phyloP scores from a whole-genome alignment of 2,113 vertebrate genomes.

The Rynchops niger region DNA sequence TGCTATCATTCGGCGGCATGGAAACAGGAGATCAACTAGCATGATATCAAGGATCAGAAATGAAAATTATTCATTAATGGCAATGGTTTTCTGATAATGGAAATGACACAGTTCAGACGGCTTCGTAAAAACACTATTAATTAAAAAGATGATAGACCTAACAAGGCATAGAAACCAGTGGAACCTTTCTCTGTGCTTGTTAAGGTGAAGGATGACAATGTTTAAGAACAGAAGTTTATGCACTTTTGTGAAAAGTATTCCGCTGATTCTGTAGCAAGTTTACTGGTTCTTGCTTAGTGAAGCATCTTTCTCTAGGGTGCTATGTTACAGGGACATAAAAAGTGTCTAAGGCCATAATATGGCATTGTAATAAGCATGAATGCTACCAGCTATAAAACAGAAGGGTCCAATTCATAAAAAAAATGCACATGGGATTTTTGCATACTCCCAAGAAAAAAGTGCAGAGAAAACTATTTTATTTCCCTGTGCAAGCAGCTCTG shows the following conservation, averaged over 20 bases:
- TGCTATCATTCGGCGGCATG: slow-evolving; percentile 91
- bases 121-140: slow-evolving; percentile 99
- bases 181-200: slow-evolving; percentile 77
- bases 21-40: slow-evolving; percentile 95
- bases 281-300: slow-evolving; percentile 62
- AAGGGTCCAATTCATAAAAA: slow-evolving; percentile 72
- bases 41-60: slow-evolving; percentile 96
- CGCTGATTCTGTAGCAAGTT: slow-evolving; percentile 40
- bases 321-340: slow-evolving; percentile 59
- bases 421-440: slow-evolving; percentile 66
- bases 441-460: slow-evolving; percentile 48
- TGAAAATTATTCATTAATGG: slow-evolving; percentile 99
- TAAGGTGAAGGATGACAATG: slow-evolving; percentile 76
- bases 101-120: slow-evolving; percentile 98
- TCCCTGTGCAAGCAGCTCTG: slow-evolving; percentile 42
- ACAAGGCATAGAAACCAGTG: slow-evolving; percentile 90
- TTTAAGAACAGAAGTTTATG: slow-evolving; percentile 68
- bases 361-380: slow-evolving; percentile 66
- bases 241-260: slow-evolving; percentile 58
- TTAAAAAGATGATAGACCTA: slow-evolving; percentile 99
- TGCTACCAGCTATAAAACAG: slow-evolving; percentile 62
- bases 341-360: slow-evolving; percentile 58
- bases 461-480: slow-evolving; percentile 44
- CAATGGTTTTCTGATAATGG: slow-evolving; percentile 97
- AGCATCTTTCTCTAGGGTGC: slow-evolving; percentile 63